Evolutionary conservation across 2,888 invertebrate genomes (phyloP).

Genomic region (Polydesmus complanatus): DNA sequence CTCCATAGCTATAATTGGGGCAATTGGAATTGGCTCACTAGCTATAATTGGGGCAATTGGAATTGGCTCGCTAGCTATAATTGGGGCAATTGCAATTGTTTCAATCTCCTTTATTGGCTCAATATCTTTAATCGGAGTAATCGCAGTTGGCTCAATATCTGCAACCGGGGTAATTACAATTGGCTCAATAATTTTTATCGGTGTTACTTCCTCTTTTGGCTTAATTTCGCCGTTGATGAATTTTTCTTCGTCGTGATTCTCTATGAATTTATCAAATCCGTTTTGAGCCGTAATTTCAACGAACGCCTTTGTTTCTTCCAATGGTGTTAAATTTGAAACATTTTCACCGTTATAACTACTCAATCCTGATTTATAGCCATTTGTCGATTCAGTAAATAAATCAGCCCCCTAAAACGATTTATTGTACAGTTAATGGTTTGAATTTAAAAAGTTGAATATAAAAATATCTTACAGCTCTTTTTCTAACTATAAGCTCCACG

Average conservation of each 20-base stretch:
- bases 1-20: too few relatives aligned
- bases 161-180: not conserved
- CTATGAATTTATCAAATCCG: not conserved
- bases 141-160: too few relatives aligned
- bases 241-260: not conserved
- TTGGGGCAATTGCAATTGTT: too few relatives aligned
- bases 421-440: too few relatives aligned
- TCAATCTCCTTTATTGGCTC: too few relatives aligned
- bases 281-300: not conserved
- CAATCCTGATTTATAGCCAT: constrained; percentile 75
- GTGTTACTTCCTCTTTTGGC: not conserved
- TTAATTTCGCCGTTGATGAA: not conserved
- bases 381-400: constrained; percentile 65
- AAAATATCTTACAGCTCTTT: constrained; percentile 50
- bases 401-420: constrained; percentile 37
- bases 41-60: too few relatives aligned
- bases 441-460: not conserved
- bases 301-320: not conserved
- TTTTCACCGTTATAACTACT: too few relatives aligned
- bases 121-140: too few relatives aligned
- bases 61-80: too few relatives aligned
- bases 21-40: too few relatives aligned
- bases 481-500: constrained; percentile 58
- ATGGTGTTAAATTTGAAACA: not conserved
- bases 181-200: not conserved